These are phyloP conservation scores for Arctocebus calabarensis DNA, from an alignment of 2,797 vertebrate species.

Conservation along the genomic window DNA sequence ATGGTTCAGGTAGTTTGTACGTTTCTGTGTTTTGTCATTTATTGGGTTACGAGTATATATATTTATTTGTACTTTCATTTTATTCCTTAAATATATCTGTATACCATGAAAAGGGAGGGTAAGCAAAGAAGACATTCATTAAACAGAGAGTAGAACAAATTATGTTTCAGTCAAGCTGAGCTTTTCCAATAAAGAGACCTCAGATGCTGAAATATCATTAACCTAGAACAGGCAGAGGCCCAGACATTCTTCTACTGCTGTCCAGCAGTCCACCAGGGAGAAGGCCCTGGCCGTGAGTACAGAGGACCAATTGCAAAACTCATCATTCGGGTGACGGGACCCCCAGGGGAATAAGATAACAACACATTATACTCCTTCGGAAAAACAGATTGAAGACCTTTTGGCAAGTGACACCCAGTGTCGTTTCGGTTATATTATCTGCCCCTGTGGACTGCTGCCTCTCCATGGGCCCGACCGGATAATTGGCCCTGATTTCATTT, in stretches of 20 bases:
- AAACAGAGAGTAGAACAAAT: neutral
- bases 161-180: neutral
- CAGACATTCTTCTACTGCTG: neutral
- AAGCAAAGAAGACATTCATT: neutral
- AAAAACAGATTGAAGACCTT: neutral
- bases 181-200: neutral
- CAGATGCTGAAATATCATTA: neutral
- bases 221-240: neutral
- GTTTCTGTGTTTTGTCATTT: slow-evolving; percentile 5
- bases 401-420: neutral
- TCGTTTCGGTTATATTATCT: neutral
- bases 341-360: neutral
- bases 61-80: neutral
- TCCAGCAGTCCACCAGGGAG: neutral
- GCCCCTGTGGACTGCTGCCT: neutral
- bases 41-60: neutral
- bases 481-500: slow-evolving; percentile 1
- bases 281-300: neutral
- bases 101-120: neutral
- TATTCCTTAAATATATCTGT: neutral
- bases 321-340: neutral
- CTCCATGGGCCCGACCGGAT: neutral
- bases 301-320: neutral
- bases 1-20: neutral
- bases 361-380: neutral